A percentile compares a stretch with the other conserved stretches of the same genome.
Conservation (phyloP, 2,797 vertebrate genomes). For the Streptopelia turtur region DNA sequence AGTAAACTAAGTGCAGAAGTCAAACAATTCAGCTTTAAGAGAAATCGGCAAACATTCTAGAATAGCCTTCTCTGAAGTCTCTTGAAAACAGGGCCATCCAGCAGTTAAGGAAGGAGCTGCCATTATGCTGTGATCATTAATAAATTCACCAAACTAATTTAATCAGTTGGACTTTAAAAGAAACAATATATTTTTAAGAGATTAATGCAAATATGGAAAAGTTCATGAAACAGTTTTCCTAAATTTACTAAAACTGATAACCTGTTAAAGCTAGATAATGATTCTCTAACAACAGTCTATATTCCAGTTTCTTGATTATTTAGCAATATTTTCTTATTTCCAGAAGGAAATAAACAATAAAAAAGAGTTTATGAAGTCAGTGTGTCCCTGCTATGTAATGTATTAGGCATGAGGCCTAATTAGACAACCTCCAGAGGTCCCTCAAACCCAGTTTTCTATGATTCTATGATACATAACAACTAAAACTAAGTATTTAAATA, state of each 20-base stretch:
- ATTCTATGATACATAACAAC: not conserved
- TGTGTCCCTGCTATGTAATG: not conserved
- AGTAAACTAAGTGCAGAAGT: not conserved
- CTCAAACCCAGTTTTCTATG: not conserved
- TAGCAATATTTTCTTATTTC: not conserved
- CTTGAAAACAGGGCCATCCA: not conserved
- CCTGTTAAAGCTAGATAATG: not conserved
- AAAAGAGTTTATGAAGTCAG: not conserved
- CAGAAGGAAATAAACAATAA: not conserved
- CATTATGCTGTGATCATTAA: not conserved
- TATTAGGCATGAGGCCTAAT: not conserved
- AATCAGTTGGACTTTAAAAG: not conserved
- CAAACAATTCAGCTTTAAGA: not conserved
- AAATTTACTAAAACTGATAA: not conserved
- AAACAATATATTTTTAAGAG: not conserved
- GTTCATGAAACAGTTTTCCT: not conserved
- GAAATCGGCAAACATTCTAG: not conserved
- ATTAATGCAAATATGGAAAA: not conserved
- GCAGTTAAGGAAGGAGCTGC: not conserved
- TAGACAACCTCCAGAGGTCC: not conserved
- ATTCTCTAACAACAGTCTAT: not conserved
- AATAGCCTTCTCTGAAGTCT: not conserved
- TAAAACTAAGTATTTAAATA: not conserved
- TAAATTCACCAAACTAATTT: not conserved
- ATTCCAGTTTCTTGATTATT: not conserved